A percentile compares a stretch with the other conserved stretches of the same genome.
Evolutionary conservation across 2,113 vertebrate genomes (phyloP).

Genomic region (Orientallactaga bullata): DNA sequence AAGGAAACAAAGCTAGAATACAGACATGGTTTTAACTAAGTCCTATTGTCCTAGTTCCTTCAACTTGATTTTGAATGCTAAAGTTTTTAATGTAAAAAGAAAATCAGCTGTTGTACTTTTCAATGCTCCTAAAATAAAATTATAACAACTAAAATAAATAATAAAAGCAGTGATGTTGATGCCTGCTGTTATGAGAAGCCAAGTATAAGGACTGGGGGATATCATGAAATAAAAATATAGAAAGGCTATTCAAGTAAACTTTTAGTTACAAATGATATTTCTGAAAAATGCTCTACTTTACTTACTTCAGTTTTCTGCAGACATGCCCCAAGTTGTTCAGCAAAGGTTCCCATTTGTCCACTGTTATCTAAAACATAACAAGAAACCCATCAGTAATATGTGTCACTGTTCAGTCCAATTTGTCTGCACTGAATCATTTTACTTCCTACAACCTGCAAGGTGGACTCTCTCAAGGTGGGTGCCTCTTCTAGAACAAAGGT

Average conservation of each 20-base stretch:
- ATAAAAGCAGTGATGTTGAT: conserved; percentile 9
- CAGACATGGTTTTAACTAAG: background rate
- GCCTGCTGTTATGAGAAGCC: background rate
- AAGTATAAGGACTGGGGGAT: background rate
- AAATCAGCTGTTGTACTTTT: background rate
- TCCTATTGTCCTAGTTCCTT: background rate
- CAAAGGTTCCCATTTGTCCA: conserved; percentile 99
- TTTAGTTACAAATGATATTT: conserved; percentile 18
- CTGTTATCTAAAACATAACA: conserved; percentile 93
- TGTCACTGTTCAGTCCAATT: fast-evolving
- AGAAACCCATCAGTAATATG: background rate
- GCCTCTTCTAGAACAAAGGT: background rate
- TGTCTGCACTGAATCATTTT: background rate
- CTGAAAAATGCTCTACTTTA: conserved; percentile 38
- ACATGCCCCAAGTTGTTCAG: conserved; percentile 98
- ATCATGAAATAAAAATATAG: conserved; percentile 15
- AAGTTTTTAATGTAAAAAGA: conserved; percentile 5
- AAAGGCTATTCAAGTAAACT: conserved; percentile 28
- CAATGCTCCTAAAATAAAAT: conserved; percentile 56
- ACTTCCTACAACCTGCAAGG: background rate
- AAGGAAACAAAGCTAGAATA: background rate
- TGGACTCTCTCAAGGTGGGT: background rate
- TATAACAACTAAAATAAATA: background rate
- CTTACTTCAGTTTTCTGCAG: conserved; percentile 99
- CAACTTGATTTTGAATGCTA: conserved; percentile 33